Percentiles rank a stretch among this genome's conserved stretches.
phyloP scores from a whole-genome alignment of 1,140 invertebrate species.

The Eriosoma lanigerum region DNA sequence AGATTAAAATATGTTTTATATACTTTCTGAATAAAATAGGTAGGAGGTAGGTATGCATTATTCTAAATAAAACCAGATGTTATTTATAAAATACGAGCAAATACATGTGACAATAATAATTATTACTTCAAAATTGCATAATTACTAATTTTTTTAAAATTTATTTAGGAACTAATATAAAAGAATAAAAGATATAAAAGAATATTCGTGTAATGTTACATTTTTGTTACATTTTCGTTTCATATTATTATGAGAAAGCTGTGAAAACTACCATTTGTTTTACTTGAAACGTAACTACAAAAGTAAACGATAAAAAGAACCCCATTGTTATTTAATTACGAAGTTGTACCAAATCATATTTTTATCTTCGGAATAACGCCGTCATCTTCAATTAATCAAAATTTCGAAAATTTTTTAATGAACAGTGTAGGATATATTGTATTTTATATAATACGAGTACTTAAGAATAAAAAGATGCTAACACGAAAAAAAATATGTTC shows the following conservation, averaged over 20 bases:
- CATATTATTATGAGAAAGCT: not conserved
- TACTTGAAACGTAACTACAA: not conserved
- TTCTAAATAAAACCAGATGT: slow-evolving; percentile 3
- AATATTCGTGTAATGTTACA: too few species aligned
- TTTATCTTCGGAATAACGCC: not conserved
- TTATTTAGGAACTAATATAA: not conserved
- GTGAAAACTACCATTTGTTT: slow-evolving; percentile 12
- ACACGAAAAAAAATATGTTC: too few species aligned
- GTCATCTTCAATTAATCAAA: not conserved
- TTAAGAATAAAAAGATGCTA: too few species aligned
- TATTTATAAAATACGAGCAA: too few species aligned
- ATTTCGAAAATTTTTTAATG: too few species aligned
- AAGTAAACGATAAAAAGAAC: not conserved
- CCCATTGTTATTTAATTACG: slow-evolving; percentile 23
- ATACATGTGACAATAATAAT: not conserved
- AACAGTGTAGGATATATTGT: too few species aligned
- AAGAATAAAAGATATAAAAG: too few species aligned
- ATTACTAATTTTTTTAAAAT: not conserved
- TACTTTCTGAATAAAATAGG: too few species aligned
- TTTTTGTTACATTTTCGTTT: too few species aligned
- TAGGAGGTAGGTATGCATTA: too few species aligned
- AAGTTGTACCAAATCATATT: not conserved
- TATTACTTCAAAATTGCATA: not conserved
- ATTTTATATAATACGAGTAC: too few species aligned
- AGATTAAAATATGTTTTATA: too few species aligned